These are phyloP conservation scores for Diabrotica balteata DNA, from an alignment of 2,888 invertebrate species.

Conservation along the genomic window DNA sequence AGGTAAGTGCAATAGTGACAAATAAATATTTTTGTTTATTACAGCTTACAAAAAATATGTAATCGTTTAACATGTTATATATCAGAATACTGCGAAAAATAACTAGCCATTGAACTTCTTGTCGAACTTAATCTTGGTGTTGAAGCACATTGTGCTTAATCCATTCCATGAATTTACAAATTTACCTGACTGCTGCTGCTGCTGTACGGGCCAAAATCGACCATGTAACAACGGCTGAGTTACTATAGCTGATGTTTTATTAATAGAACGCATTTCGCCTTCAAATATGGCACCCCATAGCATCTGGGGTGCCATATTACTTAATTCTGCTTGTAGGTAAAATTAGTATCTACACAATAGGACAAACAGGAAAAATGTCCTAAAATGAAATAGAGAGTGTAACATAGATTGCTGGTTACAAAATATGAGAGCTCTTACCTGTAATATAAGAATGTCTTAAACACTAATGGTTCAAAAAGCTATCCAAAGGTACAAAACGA, in stretches of 20 bases:
- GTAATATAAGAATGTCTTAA: no score
- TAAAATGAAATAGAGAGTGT: no score
- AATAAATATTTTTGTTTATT: background rate
- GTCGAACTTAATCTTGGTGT: background rate
- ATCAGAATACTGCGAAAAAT: slow-evolving; percentile 1
- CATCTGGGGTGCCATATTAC: slow-evolving; percentile 1
- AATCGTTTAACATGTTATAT: slow-evolving; percentile 5
- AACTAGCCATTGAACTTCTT: background rate
- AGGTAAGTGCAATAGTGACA: no score
- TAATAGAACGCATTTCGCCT: background rate
- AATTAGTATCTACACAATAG: no score
- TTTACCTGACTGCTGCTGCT: slow-evolving; percentile 3
- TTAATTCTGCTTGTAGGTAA: slow-evolving; percentile 4
- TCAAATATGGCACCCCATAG: background rate
- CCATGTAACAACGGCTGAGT: slow-evolving; percentile 1
- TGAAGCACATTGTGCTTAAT: slow-evolving; percentile 3
- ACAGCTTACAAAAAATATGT: background rate
- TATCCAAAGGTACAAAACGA: no score
- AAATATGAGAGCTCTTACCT: no score
- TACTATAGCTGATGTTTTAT: background rate
- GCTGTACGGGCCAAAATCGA: background rate
- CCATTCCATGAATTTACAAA: slow-evolving; percentile 2
- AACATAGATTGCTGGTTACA: no score
- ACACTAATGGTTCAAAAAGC: no score
- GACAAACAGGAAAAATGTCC: no score